Percentiles rank a stretch among this genome's conserved stretches.
Conservation (phyloP, 2,888 invertebrate species). For the Temnothorax rugatulus region DNA sequence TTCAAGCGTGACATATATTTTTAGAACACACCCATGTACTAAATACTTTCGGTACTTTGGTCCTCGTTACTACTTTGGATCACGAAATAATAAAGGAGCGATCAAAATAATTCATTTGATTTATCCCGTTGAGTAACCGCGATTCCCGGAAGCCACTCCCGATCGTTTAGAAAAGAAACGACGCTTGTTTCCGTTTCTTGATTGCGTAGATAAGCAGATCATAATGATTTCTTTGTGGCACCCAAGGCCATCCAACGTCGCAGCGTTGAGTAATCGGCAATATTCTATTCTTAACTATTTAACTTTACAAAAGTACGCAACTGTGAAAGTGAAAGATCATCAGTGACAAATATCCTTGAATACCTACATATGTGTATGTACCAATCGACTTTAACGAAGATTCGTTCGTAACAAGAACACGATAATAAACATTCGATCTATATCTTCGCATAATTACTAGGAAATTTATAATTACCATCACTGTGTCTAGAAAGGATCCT, state of each 20-base stretch:
- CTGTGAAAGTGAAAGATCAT: neutral
- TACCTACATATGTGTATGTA: neutral
- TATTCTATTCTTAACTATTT: neutral
- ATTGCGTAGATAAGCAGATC: slow-evolving; percentile 24
- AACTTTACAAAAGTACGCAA: neutral
- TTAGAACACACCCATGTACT: neutral
- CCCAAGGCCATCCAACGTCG: slow-evolving; percentile 41
- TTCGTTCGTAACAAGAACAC: neutral
- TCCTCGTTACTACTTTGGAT: neutral
- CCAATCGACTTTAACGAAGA: neutral
- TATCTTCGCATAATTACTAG: neutral
- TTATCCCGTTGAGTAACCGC: neutral
- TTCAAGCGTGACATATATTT: neutral
- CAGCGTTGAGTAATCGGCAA: neutral
- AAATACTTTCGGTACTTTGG: neutral
- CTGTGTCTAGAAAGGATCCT: neutral
- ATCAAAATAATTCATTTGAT: slow-evolving; percentile 5
- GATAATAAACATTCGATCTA: neutral
- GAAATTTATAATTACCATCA: neutral
- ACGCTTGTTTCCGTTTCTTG: slow-evolving; percentile 66
- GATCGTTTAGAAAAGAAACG: slow-evolving; percentile 66
- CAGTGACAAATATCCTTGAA: neutral
- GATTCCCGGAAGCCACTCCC: slow-evolving; percentile 68
- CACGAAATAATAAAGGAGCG: neutral
- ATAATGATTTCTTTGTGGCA: slow-evolving; percentile 57